These are phyloP conservation scores for Eueides isabella DNA, from an alignment of 1,140 invertebrate species.

Conservation along the genomic window DNA sequence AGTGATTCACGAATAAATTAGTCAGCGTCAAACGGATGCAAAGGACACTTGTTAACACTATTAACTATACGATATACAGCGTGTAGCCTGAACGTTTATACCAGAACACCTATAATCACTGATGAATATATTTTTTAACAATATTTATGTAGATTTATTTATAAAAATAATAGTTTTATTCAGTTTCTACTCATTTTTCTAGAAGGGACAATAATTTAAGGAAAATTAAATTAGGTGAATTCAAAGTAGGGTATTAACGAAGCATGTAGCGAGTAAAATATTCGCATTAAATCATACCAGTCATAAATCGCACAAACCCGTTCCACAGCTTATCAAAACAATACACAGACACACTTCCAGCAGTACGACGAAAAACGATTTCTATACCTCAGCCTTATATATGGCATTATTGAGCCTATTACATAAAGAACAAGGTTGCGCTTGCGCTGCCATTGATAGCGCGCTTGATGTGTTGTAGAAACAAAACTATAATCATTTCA, in stretches of 20 bases:
- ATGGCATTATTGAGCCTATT: slow-evolving; percentile 55
- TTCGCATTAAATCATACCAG: slow-evolving; percentile 82
- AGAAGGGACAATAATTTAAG: not conserved
- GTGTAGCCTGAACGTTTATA: not conserved
- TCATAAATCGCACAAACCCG: slow-evolving; percentile 81
- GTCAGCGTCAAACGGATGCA: slow-evolving; percentile 41
- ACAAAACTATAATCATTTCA: slow-evolving; percentile 68
- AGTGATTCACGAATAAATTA: slow-evolving; percentile 60
- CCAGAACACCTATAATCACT: not conserved
- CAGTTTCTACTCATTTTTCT: no score
- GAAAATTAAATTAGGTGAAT: slow-evolving; percentile 34
- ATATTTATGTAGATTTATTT: no score
- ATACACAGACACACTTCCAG: slow-evolving; percentile 80
- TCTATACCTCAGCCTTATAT: slow-evolving; percentile 43
- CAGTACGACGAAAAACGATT: slow-evolving; percentile 64
- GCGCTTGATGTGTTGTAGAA: slow-evolving; percentile 51
- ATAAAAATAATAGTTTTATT: no score
- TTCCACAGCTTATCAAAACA: slow-evolving; percentile 83
- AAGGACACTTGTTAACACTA: slow-evolving; percentile 32
- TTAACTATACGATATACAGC: slow-evolving; percentile 1
- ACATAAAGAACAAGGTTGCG: slow-evolving; percentile 52
- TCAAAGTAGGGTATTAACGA: slow-evolving; percentile 79
- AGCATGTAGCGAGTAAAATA: slow-evolving; percentile 76
- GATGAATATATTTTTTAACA: not conserved
- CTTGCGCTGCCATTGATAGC: slow-evolving; percentile 53